Conservation (phyloP, 2,797 vertebrate genomes). For the Cheracebus regulus region DNA sequence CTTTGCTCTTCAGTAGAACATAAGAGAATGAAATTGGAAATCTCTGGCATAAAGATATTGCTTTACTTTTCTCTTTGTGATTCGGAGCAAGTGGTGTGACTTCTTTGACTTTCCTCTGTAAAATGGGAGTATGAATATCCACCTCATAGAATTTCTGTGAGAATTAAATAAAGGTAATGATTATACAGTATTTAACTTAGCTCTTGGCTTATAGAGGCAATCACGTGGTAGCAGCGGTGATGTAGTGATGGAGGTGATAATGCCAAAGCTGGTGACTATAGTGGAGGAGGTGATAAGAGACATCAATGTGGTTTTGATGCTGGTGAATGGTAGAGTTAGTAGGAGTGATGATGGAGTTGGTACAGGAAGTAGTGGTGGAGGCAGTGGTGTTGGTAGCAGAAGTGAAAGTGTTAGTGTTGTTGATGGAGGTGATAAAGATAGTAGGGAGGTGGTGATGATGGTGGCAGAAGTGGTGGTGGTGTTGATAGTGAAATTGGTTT, state of each 20-base stretch:
- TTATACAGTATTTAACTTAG: background rate
- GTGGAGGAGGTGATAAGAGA: background rate
- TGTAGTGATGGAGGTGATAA: background rate
- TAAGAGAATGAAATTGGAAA: background rate
- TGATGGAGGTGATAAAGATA: background rate
- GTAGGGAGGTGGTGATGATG: background rate
- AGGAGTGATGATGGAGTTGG: too few relatives aligned
- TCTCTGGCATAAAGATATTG: background rate
- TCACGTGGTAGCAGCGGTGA: background rate
- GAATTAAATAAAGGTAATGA: background rate
- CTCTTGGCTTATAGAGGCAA: background rate
- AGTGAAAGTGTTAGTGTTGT: background rate
- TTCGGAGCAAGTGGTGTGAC: background rate
- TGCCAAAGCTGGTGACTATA: background rate
- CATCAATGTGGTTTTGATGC: background rate
- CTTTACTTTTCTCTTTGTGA: background rate
- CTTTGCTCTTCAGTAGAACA: background rate
- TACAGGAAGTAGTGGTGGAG: background rate
- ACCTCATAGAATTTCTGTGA: background rate
- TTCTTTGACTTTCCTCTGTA: background rate
- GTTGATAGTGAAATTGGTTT: background rate
- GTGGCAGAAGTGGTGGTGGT: too few relatives aligned
- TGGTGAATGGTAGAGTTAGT: background rate
- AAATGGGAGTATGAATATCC: background rate
- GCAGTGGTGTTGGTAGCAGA: background rate